Evolutionary conservation across 1,140 invertebrate species (phyloP).

Genomic region (Drosophila sp.): DNA sequence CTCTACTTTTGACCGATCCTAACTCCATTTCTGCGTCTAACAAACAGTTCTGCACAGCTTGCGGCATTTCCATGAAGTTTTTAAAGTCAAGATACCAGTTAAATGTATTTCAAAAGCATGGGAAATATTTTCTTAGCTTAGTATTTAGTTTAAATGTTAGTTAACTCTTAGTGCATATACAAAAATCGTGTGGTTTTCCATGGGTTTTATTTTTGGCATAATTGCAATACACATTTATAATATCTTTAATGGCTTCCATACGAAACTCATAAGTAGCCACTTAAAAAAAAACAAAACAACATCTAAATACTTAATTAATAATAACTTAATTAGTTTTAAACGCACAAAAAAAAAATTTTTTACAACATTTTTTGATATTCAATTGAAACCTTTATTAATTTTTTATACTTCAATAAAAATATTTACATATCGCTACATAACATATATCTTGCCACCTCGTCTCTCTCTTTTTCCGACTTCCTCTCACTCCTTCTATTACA

Average conservation of each 20-base stretch:
- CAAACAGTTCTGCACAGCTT: conserved; percentile 63
- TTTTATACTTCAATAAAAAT: conserved; percentile 80
- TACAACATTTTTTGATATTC: conserved; percentile 65
- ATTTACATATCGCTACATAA: conserved; percentile 62
- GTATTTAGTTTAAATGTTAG: conserved; percentile 56
- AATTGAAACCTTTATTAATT: conserved; percentile 53
- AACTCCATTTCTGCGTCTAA: conserved; percentile 65
- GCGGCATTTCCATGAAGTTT: conserved; percentile 6
- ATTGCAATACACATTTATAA: conserved; percentile 39
- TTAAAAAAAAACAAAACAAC: conserved; percentile 52
- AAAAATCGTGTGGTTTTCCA: conserved; percentile 66
- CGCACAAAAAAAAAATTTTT: conserved; percentile 56
- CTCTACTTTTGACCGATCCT: conserved; percentile 5
- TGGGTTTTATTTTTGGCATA: conserved; percentile 39
- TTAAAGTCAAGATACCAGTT: conserved; percentile 2
- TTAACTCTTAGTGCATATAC: conserved; percentile 58
- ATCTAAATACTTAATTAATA: conserved; percentile 29
- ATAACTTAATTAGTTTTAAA: conserved; percentile 72
- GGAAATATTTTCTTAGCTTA: conserved; percentile 70
- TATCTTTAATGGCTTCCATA: conserved; percentile 29
- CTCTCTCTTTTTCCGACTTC: conserved; percentile 17
- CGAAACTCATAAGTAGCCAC: conserved; percentile 55
- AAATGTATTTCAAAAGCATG: conserved; percentile 38
- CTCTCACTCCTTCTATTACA: neutral
- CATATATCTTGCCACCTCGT: conserved; percentile 42